These are phyloP conservation scores for Anabacerthia variegaticeps DNA, from an alignment of 2,797 vertebrate species.

Conservation along the genomic window DNA sequence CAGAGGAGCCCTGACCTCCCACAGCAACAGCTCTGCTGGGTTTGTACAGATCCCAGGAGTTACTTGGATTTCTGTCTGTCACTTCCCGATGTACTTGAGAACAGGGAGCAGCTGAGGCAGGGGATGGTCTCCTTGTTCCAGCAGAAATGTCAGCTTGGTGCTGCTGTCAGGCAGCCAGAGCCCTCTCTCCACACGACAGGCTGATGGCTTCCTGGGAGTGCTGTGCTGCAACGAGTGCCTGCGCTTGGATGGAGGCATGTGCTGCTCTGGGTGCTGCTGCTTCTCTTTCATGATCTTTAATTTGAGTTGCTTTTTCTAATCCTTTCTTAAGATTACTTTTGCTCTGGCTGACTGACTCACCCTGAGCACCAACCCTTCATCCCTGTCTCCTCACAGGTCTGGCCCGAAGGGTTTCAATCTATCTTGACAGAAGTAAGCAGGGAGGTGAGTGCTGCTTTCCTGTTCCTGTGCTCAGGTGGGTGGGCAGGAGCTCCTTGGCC, in stretches of 20 bases:
- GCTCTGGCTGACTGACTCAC: slow-evolving; percentile 49
- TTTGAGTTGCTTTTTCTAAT: slow-evolving; percentile 12
- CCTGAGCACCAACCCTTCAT: slow-evolving; percentile 43
- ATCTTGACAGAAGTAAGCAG: slow-evolving; percentile 94
- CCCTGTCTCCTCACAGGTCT: slow-evolving; percentile 84
- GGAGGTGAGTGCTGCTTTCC: slow-evolving; percentile 87
- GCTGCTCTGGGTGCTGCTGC: slow-evolving; percentile 49
- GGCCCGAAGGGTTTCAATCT: slow-evolving; percentile 92
- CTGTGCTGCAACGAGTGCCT: neutral
- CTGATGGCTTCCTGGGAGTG: neutral
- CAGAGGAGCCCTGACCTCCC: neutral
- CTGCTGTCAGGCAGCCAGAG: neutral
- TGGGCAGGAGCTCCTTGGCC: neutral
- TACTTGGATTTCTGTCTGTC: neutral
- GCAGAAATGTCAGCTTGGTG: neutral
- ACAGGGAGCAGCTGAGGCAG: neutral
- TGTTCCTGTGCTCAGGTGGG: slow-evolving; percentile 22
- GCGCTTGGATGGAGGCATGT: neutral
- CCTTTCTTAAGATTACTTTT: slow-evolving; percentile 2
- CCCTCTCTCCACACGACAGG: neutral
- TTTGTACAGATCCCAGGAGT: neutral
- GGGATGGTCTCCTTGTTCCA: neutral
- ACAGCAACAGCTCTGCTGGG: neutral
- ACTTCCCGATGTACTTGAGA: neutral
- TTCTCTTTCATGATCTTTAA: neutral